Percentiles rank a stretch among this genome's conserved stretches.
Evolutionary conservation across 2,113 vertebrate species (phyloP).

Genomic region (Nibea albiflora): DNA sequence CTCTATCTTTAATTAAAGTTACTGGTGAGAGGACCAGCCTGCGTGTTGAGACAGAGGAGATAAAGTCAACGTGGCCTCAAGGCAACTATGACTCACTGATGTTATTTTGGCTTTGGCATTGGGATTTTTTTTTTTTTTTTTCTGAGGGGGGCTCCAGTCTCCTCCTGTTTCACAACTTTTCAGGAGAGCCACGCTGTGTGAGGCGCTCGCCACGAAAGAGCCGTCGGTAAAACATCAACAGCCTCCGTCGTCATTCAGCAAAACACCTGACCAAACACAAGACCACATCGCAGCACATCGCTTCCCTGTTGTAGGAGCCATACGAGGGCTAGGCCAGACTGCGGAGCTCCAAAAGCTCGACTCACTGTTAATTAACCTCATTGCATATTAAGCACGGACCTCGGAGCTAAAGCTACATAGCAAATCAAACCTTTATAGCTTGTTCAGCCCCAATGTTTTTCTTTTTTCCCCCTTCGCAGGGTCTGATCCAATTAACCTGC

Average conservation of each 20-base stretch:
- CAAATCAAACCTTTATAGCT: conserved; percentile 50
- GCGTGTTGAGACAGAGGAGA: conserved; percentile 81
- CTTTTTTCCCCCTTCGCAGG: conserved; percentile 12
- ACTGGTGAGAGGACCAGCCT: conserved; percentile 63
- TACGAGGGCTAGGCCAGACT: background rate
- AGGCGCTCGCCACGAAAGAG: conserved; percentile 35
- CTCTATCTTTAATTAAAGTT: conserved; percentile 79
- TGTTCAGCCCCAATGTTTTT: conserved; percentile 35
- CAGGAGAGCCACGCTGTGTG: conserved; percentile 29
- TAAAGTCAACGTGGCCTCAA: conserved; percentile 75
- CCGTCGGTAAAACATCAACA: conserved; percentile 57
- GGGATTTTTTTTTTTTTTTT: conserved; percentile 42
- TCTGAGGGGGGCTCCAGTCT: conserved; percentile 48
- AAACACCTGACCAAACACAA: conserved; percentile 70
- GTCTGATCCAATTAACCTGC: conserved; percentile 70
- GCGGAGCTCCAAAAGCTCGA: background rate
- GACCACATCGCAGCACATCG: background rate
- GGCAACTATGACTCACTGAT: conserved; percentile 81
- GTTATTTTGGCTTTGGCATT: conserved; percentile 78
- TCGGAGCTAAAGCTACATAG: conserved; percentile 22
- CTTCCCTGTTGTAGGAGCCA: background rate
- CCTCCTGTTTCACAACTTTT: conserved; percentile 75
- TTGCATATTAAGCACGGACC: conserved; percentile 50
- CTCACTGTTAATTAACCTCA: conserved; percentile 53
- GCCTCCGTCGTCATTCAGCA: conserved; percentile 46